Evolutionary conservation across 2,797 vertebrate species (phyloP).

Genomic region (Streptopelia turtur): DNA sequence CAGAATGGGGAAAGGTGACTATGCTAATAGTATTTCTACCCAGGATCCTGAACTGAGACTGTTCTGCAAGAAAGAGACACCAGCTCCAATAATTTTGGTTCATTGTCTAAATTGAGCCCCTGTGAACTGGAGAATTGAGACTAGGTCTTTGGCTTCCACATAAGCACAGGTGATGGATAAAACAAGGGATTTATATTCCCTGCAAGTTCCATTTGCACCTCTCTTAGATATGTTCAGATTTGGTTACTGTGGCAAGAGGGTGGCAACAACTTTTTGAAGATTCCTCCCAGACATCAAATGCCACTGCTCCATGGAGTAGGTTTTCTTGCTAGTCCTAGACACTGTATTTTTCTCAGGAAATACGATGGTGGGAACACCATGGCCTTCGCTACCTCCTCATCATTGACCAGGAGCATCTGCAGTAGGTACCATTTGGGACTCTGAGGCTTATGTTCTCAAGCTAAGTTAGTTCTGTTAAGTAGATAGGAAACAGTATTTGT

Average conservation of each 20-base stretch:
- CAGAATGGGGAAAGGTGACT: neutral
- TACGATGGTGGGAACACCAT: neutral
- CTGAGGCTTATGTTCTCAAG: neutral
- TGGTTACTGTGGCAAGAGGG: neutral
- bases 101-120: neutral
- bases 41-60: neutral
- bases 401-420: neutral
- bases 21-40: neutral
- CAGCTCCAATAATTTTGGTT: neutral
- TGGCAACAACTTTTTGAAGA: neutral
- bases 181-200: neutral
- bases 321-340: neutral
- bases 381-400: neutral
- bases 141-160: neutral
- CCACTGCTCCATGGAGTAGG: neutral
- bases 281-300: neutral
- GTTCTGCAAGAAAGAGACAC: neutral
- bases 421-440: neutral
- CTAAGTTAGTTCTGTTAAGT: neutral
- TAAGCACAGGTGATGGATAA: neutral
- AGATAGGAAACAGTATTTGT: neutral
- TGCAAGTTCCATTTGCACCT: neutral
- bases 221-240: neutral
- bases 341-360: neutral
- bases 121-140: neutral